Evolutionary conservation across 1,140 invertebrate species (phyloP), one percentile per base, ranked within the genome.

Genomic region (Condylostylus longicornis): DNA sequence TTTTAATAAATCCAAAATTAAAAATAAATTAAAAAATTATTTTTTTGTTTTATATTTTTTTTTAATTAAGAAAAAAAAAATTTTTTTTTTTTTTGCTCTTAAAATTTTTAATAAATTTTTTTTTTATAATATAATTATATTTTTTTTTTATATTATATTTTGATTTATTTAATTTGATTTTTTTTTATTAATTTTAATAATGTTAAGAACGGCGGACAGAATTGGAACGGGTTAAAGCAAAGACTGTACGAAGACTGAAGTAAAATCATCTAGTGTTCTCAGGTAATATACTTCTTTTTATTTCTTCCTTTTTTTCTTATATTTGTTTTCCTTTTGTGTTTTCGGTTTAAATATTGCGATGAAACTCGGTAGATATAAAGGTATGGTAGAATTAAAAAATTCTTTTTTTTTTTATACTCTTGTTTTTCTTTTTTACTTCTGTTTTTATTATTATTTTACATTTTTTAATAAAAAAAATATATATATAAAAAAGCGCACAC

Each of bases 181-280:
- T 40, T 36, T 36, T 23, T 17, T 32, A 19, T 18, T 18, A 35
- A 30, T 13, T 47, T 44, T 51, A 47, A 42, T 44, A 40, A 32
- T 42, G 21, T 38, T 41, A 17, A 37, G 42, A 50, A 48, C 53
- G 52, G 53, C 55, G 55, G 55, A 58, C 52, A 59, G 56, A 59
- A 50, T 58, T 60, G 57, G 57, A 60, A 60, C 57, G 57, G 56
- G 56, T 60, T 60, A 60, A 59, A 60, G 57, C 57, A 57, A 60
- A 60, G 57, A 60, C 57, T 60, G 56, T 60, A 60, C 57, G 57
- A 60, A 60, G 57, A 60, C 57, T 60, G 57, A 60, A 59, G 53
- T 59, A 55, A 60, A 52, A 59, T 55, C 56, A 49, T 49, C 49
- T 55, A 52, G 45, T 47, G 55, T 59, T 57, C 53, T 51, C 53